A percentile compares a stretch with the other conserved stretches of the same genome.
Evolutionary conservation across 2,797 vertebrate genomes (phyloP).

Genomic region (Chloroceryle amazona): DNA sequence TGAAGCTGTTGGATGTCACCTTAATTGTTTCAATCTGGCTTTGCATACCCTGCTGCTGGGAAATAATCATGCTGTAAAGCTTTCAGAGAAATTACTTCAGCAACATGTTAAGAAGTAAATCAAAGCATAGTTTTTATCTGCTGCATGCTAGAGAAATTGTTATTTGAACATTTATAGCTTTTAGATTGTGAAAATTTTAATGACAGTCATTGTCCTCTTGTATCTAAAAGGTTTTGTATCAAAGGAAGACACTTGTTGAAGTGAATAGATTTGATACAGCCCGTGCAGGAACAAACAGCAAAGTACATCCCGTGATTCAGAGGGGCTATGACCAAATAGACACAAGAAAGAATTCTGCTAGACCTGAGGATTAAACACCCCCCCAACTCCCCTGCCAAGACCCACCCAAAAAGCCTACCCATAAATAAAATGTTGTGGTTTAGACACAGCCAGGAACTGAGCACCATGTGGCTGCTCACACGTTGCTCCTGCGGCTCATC

Average conservation of each 20-base stretch:
- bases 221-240: neutral
- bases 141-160: neutral
- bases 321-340: neutral
- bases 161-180: conserved; percentile 25
- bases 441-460: too few relatives aligned
- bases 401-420: neutral
- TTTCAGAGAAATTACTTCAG: conserved; percentile 30
- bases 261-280: neutral
- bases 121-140: conserved; percentile 38
- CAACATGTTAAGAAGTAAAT: conserved; percentile 25
- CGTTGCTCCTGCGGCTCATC: too few relatives aligned
- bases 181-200: conserved; percentile 25
- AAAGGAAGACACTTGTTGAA: neutral
- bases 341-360: neutral
- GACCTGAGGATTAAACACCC: neutral
- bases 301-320: neutral
- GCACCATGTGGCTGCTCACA: too few relatives aligned
- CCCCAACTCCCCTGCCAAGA: rapidly evolving
- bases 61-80: conserved; percentile 22
- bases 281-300: neutral
- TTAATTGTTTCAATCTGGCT: conserved; percentile 50
- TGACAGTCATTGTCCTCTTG: neutral
- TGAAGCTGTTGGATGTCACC: neutral
- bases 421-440: neutral
- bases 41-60: neutral